A percentile compares a stretch with the other conserved stretches of the same genome.
Conservation (phyloP, 2,888 invertebrate species). For the Latrodectus hesperus region DNA sequence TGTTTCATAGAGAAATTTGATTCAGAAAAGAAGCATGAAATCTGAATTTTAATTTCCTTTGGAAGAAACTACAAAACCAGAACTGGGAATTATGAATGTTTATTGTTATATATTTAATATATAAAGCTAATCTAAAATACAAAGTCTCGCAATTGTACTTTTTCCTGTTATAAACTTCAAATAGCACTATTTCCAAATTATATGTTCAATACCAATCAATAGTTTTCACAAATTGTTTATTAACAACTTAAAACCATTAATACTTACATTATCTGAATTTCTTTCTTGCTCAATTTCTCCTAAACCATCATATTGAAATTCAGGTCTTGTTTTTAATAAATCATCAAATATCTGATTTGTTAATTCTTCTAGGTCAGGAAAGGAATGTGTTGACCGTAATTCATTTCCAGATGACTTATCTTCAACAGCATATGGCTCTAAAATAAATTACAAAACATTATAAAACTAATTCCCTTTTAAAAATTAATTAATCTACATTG, state of each 20-base stretch:
- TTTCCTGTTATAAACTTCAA: too few species aligned
- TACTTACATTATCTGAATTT: conserved; percentile 61
- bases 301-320: conserved; percentile 73
- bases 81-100: too few species aligned
- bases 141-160: too few species aligned
- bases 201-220: too few species aligned
- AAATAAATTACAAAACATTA: conserved; percentile 8
- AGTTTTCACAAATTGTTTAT: neutral
- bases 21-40: too few species aligned
- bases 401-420: neutral
- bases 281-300: conserved; percentile 73
- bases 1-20: too few species aligned
- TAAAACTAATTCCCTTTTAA: neutral
- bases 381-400: conserved; percentile 75
- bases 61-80: too few species aligned
- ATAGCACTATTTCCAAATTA: too few species aligned
- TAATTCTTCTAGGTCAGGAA: conserved; percentile 79
- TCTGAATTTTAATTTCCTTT: too few species aligned
- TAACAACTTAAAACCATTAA: neutral
- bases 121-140: too few species aligned
- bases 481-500: too few species aligned
- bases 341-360: conserved; percentile 86
- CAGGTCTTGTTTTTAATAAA: conserved; percentile 80
- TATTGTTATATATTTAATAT: too few species aligned
- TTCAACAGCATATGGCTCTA: neutral